Base-by-base conservation (phyloP, 2,797 vertebrate species). In the Poeciliopsis presidionis region DNA sequence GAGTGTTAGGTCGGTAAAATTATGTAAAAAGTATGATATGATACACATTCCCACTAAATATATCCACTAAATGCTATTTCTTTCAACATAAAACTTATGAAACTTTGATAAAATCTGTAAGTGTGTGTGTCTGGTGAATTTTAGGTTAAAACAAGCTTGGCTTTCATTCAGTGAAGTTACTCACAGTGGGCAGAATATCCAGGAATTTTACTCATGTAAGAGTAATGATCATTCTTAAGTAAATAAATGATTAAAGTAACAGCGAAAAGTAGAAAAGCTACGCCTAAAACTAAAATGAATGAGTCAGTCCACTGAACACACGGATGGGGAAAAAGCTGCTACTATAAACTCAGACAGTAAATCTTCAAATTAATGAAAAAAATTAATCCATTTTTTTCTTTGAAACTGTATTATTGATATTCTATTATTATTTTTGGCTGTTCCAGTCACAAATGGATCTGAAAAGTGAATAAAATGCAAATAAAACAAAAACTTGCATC, bases 401-500 rank as follows among this genome's bases (percentile, higher is more conserved):
- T 4, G 13, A 33, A 25, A 55, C 4, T 12, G 3, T 47, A n/a
- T 36, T 13, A 6, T 70, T 71, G 11, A 46, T 72, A 4, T 43
- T 22, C 20, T 20, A 18, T 51, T 51, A 22, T 20, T 51, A 59
- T 59, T 39, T 30, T 20, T 39, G 7, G 53, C 28, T 61, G 43
- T 25, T 59, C 16, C 20, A 22, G 12, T 8, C 20, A 41, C 33
- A 63, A 36, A 22, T 4, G 20, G 4, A 39, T 9, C 43, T 20
- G 33, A 65, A 33, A 39, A 41, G 63, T 41, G 36, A 22, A 13
- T 41, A 67, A 41, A 67, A 63, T 16, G 30, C 51, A 84, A 55
- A 63, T 30, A 41, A 69, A 82, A 55, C 20, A 33, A 78, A 18
- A 43, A 7, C 16, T 30, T n/a, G 6, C 22, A 63, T 78, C 33